phyloP scores from a whole-genome alignment of 2,797 vertebrate species.

The Psittacula derbiana region DNA sequence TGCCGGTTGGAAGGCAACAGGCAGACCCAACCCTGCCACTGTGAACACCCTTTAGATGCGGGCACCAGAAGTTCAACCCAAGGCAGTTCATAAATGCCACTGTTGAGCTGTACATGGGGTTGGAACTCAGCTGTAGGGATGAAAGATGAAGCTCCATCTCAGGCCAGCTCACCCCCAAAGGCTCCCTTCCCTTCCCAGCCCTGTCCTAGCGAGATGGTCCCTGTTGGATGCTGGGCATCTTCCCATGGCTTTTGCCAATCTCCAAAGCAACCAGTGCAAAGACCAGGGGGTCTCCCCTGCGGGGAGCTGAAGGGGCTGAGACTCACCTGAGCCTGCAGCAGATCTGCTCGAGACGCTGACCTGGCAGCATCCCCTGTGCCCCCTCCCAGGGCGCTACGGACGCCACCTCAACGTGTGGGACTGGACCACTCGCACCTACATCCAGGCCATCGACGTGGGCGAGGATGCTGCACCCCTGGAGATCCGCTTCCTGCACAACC shows the following conservation, averaged over 20 bases:
- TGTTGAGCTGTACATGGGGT: neutral
- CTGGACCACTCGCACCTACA: constrained; percentile 83
- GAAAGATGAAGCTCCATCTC: neutral
- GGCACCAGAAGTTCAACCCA: neutral
- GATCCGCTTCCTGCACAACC: constrained; percentile 89
- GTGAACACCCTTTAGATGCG: neutral
- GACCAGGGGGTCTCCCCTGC: neutral
- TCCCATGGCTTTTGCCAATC: neutral
- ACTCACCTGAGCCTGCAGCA: neutral
- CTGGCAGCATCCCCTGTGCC: neutral
- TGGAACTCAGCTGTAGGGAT: neutral
- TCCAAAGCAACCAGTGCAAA: neutral
- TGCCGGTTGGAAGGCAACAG: neutral
- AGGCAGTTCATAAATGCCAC: neutral
- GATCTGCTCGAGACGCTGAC: accelerated
- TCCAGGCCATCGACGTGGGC: constrained; percentile 86
- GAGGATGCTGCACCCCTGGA: constrained; percentile 87
- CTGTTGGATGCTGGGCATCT: neutral
- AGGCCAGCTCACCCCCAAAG: neutral
- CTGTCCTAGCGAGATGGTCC: accelerated
- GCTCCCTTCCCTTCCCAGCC: neutral
- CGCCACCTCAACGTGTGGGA: constrained; percentile 85
- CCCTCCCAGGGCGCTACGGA: constrained; percentile 83
- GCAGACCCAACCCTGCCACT: neutral
- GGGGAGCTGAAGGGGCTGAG: neutral